These are phyloP conservation scores for Columbina picui DNA, from an alignment of 2,113 vertebrate genomes.

Conservation along the genomic window DNA sequence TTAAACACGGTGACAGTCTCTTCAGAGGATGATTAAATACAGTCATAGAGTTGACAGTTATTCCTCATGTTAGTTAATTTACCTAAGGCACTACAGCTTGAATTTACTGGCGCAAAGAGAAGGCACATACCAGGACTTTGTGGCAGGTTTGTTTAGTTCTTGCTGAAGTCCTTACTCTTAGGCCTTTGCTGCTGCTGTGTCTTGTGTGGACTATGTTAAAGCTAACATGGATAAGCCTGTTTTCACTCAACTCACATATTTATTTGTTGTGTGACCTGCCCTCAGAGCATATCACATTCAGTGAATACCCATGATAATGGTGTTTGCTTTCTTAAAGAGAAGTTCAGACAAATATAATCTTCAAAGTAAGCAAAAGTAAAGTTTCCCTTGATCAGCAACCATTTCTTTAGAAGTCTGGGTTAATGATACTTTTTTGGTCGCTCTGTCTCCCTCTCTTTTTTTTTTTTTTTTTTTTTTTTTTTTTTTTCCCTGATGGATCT, in stretches of 20 bases:
- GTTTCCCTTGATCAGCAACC: rapidly evolving
- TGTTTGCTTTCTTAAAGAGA: not conserved
- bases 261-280: not conserved
- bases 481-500: not conserved
- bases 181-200: not conserved
- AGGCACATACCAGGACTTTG: not conserved
- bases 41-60: not conserved
- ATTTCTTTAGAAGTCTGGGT: not conserved
- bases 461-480: no score
- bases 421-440: not conserved
- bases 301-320: not conserved
- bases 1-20: not conserved
- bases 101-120: not conserved
- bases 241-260: not conserved
- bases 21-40: not conserved
- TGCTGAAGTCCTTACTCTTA: not conserved
- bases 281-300: not conserved
- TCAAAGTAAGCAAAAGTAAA: not conserved
- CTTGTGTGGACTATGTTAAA: not conserved
- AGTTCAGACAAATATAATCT: not conserved
- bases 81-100: not conserved
- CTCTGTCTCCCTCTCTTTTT: no score
- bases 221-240: not conserved
- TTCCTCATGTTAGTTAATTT: rapidly evolving
- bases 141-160: not conserved